These are phyloP conservation scores for Thaleichthys pacificus DNA, from an alignment of 2,797 vertebrate species.

Conservation along the genomic window DNA sequence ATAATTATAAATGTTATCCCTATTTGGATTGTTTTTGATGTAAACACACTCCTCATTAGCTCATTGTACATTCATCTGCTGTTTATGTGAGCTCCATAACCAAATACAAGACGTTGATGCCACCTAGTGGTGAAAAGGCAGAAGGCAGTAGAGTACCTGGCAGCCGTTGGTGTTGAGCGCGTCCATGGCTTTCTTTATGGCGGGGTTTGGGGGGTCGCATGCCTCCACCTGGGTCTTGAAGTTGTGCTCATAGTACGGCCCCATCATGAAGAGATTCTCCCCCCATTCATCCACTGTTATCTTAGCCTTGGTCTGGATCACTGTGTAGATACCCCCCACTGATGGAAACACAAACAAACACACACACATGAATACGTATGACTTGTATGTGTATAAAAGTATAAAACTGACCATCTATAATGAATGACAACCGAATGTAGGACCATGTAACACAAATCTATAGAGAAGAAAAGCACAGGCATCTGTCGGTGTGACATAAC, in stretches of 20 bases:
- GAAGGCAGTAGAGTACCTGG: conserved; percentile 72
- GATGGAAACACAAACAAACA: conserved; percentile 26
- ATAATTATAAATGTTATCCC: too few relatives aligned
- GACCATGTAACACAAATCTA: too few relatives aligned
- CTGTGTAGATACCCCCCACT: conserved; percentile 98
- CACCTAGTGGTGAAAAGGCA: conserved; percentile 2
- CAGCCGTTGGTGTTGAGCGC: conserved; percentile 83
- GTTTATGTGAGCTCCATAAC: background rate
- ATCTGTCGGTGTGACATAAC: background rate
- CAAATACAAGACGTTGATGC: background rate
- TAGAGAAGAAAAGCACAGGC: background rate
- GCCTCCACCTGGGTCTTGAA: conserved; percentile 92
- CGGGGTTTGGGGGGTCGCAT: conserved; percentile 79
- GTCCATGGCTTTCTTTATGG: conserved; percentile 83
- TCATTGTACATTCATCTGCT: background rate
- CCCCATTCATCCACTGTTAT: conserved; percentile 93
- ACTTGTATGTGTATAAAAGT: too few relatives aligned
- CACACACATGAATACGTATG: background rate
- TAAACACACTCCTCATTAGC: too few relatives aligned
- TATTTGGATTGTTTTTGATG: background rate
- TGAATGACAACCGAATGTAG: too few relatives aligned
- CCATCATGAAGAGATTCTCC: conserved; percentile 91
- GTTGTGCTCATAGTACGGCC: conserved; percentile 92
- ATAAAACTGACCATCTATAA: too few relatives aligned
- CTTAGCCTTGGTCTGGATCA: conserved; percentile 97